Evolutionary conservation across 2,888 invertebrate species (phyloP).

Genomic region (Philereme transversata): DNA sequence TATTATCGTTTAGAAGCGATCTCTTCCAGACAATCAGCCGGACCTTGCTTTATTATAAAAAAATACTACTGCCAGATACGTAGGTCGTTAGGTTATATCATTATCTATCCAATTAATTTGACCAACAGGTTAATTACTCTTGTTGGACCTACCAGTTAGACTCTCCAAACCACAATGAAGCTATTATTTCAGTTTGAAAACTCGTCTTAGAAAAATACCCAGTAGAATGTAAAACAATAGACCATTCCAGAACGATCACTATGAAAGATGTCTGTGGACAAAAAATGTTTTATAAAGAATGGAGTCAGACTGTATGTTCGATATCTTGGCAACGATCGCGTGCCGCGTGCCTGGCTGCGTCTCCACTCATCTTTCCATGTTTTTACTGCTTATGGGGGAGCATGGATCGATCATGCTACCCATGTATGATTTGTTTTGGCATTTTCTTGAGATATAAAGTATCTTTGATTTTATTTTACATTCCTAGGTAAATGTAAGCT

Average conservation of each 20-base stretch:
- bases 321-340: slow-evolving; percentile 77
- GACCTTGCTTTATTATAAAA: no score
- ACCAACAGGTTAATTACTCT: no score
- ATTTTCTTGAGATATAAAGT: slow-evolving; percentile 45
- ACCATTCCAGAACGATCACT: slow-evolving; percentile 4
- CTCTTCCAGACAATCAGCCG: no score
- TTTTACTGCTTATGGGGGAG: slow-evolving; percentile 64
- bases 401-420: slow-evolving; percentile 63
- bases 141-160: no score
- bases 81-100: no score
- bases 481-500: neutral
- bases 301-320: slow-evolving; percentile 63
- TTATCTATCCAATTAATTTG: no score
- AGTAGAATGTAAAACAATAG: neutral
- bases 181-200: no score
- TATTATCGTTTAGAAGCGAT: no score
- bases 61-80: no score
- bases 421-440: slow-evolving; percentile 73
- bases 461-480: slow-evolving; percentile 16
- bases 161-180: no score
- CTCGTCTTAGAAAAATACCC: no score
- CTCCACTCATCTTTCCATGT: slow-evolving; percentile 62
- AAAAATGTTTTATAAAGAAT: slow-evolving; percentile 34
- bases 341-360: slow-evolving; percentile 65
- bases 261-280: slow-evolving; percentile 23